These are phyloP conservation scores for Anarsia innoxiella DNA, from an alignment of 2,888 invertebrate genomes.

Conservation along the genomic window DNA sequence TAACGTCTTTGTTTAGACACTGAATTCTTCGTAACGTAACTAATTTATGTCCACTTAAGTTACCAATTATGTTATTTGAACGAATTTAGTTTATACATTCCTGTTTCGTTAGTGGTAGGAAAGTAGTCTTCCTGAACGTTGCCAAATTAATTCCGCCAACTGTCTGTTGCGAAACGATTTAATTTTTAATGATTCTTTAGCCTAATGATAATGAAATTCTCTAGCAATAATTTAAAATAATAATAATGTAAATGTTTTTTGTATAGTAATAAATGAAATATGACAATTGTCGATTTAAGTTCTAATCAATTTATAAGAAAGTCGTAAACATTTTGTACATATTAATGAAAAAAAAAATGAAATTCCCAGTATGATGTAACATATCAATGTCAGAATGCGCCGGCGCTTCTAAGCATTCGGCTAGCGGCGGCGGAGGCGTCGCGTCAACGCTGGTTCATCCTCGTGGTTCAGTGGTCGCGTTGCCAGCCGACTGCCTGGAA, in stretches of 20 bases:
- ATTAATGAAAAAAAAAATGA: slow-evolving; percentile 27
- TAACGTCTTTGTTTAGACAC: slow-evolving; percentile 52
- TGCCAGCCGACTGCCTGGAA: slow-evolving; percentile 29
- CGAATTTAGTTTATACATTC: slow-evolving; percentile 72
- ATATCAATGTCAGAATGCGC: slow-evolving; percentile 43
- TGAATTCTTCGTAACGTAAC: slow-evolving; percentile 36
- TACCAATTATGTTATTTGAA: slow-evolving; percentile 70
- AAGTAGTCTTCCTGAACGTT: slow-evolving; percentile 75
- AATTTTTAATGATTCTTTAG: slow-evolving; percentile 56
- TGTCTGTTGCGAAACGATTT: slow-evolving; percentile 66
- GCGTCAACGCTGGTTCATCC: not conserved
- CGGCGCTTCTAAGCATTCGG: not conserved
- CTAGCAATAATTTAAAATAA: slow-evolving; percentile 69
- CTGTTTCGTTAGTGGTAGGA: slow-evolving; percentile 73
- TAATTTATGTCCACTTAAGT: slow-evolving; percentile 61
- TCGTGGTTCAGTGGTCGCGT: slow-evolving; percentile 1
- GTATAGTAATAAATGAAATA: slow-evolving; percentile 63
- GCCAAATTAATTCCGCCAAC: slow-evolving; percentile 72
- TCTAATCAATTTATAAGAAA: slow-evolving; percentile 35
- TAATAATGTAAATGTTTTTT: slow-evolving; percentile 71
- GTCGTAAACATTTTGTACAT: slow-evolving; percentile 50
- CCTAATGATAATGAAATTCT: slow-evolving; percentile 69
- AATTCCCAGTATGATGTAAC: slow-evolving; percentile 39
- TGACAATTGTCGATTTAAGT: slow-evolving; percentile 50
- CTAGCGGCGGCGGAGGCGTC: not conserved